Base-by-base conservation (phyloP, 2,113 vertebrate genomes). In the Lampris incognitus region DNA sequence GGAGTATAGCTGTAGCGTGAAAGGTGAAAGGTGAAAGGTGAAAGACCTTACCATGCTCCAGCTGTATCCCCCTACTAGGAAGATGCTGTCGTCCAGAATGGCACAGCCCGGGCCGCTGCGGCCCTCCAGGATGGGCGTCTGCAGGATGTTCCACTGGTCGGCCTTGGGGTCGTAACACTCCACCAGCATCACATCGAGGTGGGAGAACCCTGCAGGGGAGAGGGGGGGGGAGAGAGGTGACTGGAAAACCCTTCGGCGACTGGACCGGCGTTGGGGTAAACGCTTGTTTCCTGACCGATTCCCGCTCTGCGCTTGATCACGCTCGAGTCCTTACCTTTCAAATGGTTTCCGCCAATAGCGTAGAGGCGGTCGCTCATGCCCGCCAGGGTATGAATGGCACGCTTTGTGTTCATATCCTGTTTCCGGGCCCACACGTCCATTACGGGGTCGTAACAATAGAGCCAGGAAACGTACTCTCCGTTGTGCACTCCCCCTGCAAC, bases 341-440 rank as follows among this genome's bases (percentile, higher is more conserved):
- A 92, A 94, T 99, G 98, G 93, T 99, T 99, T 91, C 98, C 98
- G 87, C 98, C 98, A 84, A 99, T 99, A 63, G 98, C 97, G 66
- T 99, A 99, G 61, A 99, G 95, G 79, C 98, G 97, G 80, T 99
- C 98, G 77, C 96, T 99, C 97, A 98, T 98, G 81, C 97, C 97
- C 74, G 98, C 97, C 87, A 99, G 93, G 74, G 96, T 94, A 78
- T 99, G 98, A 93, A 99, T 99, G 13, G 98, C 98, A 0, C 98
- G 93, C 89, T 99, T 99, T 83, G 98, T 99, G 96, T 99, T 99
- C 98, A 99, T 99, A 87, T 99, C 98, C 91, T 99, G 97, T 91
- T 99, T 99, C 76, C 97, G 92, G 84, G 97, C 97, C 98, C 98
- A 99, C 85, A 99, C 97, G n/a, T 99, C 98, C 97, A 99, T 99